phyloP scores from a whole-genome alignment of 2,888 invertebrate species.

The Cosmopolites sordidus region DNA sequence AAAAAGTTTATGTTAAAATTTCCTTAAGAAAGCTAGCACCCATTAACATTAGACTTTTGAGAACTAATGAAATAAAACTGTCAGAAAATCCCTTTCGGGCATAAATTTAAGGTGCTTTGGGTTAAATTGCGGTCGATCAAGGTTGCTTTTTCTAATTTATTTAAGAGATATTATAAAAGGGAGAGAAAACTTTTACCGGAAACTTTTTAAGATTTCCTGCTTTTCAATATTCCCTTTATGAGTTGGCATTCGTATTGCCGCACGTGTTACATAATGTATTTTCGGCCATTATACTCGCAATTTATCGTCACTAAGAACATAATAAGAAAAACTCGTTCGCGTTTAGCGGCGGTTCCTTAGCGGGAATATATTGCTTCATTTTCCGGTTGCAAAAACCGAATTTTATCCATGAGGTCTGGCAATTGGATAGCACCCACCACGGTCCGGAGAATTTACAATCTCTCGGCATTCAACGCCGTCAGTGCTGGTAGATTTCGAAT shows the following conservation, averaged over 20 bases:
- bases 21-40: constrained; percentile 2
- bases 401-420: not conserved
- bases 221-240: constrained; percentile 31
- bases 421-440: too few relatives aligned
- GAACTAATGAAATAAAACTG: constrained; percentile 12
- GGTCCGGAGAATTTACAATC: too few relatives aligned
- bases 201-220: constrained; percentile 33
- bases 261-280: constrained; percentile 37
- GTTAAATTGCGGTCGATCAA: constrained; percentile 11
- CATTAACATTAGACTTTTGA: constrained; percentile 15
- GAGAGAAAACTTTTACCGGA: constrained; percentile 15
- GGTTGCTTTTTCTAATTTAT: constrained; percentile 24
- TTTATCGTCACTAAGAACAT: constrained; percentile 29
- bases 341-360: constrained; percentile 25
- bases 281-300: constrained; percentile 33
- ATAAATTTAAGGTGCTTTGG: constrained; percentile 10
- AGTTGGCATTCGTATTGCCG: constrained; percentile 29
- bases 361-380: constrained; percentile 33
- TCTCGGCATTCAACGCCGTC: too few relatives aligned
- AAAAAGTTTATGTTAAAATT: too few relatives aligned
- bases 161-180: constrained; percentile 23
- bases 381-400: constrained; percentile 26
- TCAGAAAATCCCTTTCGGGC: constrained; percentile 5
- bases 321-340: constrained; percentile 29
- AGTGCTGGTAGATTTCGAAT: too few relatives aligned